Conservation (phyloP, 2,113 vertebrate species). For the Prunella fulvescens region DNA sequence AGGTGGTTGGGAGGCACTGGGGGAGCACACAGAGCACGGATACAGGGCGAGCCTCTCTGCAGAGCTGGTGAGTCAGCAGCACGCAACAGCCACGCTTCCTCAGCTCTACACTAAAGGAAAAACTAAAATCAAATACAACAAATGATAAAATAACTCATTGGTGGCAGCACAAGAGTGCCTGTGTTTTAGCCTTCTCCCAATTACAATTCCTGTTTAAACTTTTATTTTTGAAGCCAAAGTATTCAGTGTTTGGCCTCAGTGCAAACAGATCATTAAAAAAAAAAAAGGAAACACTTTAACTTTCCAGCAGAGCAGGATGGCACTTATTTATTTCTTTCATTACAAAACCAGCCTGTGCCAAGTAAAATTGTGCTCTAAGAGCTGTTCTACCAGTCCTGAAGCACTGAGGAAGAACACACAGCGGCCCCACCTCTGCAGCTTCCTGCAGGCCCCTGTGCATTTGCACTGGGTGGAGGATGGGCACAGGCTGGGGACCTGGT, state of each 20-base stretch:
- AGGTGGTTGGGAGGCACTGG: not conserved
- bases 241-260: not conserved
- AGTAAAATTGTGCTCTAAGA: slow-evolving; percentile 44
- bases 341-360: slow-evolving; percentile 33
- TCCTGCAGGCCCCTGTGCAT: not conserved
- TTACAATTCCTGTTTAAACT: not conserved
- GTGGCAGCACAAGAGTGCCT: rapidly evolving
- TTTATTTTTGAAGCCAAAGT: not conserved
- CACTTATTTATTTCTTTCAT: slow-evolving; percentile 42
- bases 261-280: not conserved
- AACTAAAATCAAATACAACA: not conserved
- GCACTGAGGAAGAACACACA: not conserved
- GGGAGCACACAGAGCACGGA: not conserved
- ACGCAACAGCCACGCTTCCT: not conserved
- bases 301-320: slow-evolving; percentile 25
- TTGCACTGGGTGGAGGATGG: not conserved
- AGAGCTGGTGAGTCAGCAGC: not conserved
- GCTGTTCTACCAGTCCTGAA: slow-evolving; percentile 55
- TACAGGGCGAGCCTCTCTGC: not conserved
- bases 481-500: not conserved
- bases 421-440: slow-evolving; percentile 15
- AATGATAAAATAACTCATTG: not conserved
- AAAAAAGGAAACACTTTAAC: not conserved
- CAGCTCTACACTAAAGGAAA: not conserved
- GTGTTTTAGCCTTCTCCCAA: not conserved